Evolutionary conservation across 2,113 vertebrate species (phyloP).

Genomic region (Planiliza haematocheilus): DNA sequence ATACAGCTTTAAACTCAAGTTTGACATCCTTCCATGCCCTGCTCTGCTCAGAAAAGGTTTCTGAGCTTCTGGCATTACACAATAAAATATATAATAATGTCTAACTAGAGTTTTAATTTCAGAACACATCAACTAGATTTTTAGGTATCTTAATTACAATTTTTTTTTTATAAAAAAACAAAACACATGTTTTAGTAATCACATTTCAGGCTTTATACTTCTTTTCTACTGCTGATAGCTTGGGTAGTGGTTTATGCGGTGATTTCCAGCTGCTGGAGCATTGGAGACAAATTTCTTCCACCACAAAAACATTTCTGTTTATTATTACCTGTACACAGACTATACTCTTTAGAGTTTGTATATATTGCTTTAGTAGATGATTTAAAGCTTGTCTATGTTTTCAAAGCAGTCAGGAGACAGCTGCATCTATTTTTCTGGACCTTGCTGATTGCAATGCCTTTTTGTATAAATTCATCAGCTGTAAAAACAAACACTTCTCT

Average conservation of each 20-base stretch:
- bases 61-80: background rate
- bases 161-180: background rate
- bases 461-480: slow-evolving; percentile 31
- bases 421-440: slow-evolving; percentile 34
- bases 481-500: slow-evolving; percentile 40
- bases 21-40: background rate
- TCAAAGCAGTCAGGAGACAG: background rate
- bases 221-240: background rate
- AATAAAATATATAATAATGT: slow-evolving; percentile 10
- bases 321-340: slow-evolving; percentile 7
- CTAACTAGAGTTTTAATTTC: background rate
- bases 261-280: background rate
- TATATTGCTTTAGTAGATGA: slow-evolving; percentile 16
- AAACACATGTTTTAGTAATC: background rate
- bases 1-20: background rate
- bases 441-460: slow-evolving; percentile 39
- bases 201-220: background rate
- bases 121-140: background rate
- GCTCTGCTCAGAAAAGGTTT: background rate
- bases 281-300: background rate
- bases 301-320: slow-evolving; percentile 13
- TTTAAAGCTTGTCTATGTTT: slow-evolving; percentile 24
- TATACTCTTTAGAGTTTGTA: slow-evolving; percentile 11
- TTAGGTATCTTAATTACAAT: no score
- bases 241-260: background rate